Percentiles rank a stretch among this genome's conserved stretches.
phyloP scores from a whole-genome alignment of 1,140 invertebrate genomes.

The Nasonia longicornis region DNA sequence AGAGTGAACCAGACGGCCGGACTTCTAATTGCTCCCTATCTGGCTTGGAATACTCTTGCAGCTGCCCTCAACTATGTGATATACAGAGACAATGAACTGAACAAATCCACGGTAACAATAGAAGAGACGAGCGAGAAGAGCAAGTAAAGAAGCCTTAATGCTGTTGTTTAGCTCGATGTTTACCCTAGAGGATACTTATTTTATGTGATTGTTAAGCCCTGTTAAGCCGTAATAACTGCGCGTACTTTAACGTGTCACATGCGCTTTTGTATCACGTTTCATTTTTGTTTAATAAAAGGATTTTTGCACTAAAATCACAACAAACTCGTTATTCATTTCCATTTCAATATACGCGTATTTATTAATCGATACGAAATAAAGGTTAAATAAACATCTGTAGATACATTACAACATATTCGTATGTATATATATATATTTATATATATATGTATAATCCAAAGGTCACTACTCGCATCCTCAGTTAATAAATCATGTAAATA shows the following conservation, averaged over 20 bases:
- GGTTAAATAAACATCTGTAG: constrained; percentile 58
- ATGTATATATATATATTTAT: constrained; percentile 58
- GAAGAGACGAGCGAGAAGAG: constrained; percentile 50
- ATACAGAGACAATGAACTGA: constrained; percentile 74
- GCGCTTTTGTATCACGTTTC: constrained; percentile 33
- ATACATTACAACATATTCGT: constrained; percentile 50
- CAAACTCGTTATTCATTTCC: constrained; percentile 26
- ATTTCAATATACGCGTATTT: constrained; percentile 61
- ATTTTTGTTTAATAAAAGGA: constrained; percentile 41
- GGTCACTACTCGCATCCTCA: constrained; percentile 47
- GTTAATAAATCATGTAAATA: constrained; percentile 60
- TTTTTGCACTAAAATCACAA: constrained; percentile 54
- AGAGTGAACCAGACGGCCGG: constrained; percentile 78
- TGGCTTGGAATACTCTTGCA: constrained; percentile 83
- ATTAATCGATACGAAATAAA: constrained; percentile 66
- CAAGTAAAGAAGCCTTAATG: constrained; percentile 27
- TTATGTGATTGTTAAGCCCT: constrained; percentile 39
- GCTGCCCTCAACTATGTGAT: constrained; percentile 76
- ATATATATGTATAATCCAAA: constrained; percentile 53
- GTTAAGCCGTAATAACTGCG: constrained; percentile 22
- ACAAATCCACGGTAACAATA: constrained; percentile 53
- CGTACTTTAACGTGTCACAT: constrained; percentile 2
- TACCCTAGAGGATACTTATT: constrained; percentile 37
- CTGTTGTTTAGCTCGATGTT: not conserved
- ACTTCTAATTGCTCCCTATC: constrained; percentile 81